Percentiles rank a stretch among this genome's conserved stretches.
Conservation (phyloP, 2,113 vertebrate species). For the Garra rufa region DNA sequence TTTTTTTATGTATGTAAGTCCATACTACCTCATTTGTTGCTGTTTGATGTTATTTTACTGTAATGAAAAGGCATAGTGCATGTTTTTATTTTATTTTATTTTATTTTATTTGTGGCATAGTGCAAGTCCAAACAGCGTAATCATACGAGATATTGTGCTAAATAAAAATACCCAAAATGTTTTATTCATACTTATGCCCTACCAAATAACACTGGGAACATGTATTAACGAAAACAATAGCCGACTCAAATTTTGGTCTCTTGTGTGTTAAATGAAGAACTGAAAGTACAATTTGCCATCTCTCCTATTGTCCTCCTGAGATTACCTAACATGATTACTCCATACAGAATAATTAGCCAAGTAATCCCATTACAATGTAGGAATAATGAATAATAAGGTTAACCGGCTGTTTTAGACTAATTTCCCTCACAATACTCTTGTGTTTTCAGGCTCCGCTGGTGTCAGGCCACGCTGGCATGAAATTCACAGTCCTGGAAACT, state of each 20-base stretch:
- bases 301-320: background rate
- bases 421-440: background rate
- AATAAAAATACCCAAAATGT: no score
- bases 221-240: no score
- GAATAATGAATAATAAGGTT: background rate
- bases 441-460: slow-evolving; percentile 55
- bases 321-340: background rate
- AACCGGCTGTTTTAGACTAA: background rate
- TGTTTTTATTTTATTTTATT: no score
- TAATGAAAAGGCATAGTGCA: no score
- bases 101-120: no score
- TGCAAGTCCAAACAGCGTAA: background rate
- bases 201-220: no score
- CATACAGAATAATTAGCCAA: background rate
- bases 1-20: no score
- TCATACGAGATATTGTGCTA: background rate
- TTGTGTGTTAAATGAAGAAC: background rate
- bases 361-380: background rate
- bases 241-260: background rate
- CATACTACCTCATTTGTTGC: no score
- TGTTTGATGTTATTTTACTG: no score
- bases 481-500: slow-evolving; percentile 61
- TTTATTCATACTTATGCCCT: no score
- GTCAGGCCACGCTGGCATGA: slow-evolving; percentile 56
- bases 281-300: background rate